Base-by-base conservation (phyloP, 2,888 invertebrate species). In the Malachius bipustulatus region DNA sequence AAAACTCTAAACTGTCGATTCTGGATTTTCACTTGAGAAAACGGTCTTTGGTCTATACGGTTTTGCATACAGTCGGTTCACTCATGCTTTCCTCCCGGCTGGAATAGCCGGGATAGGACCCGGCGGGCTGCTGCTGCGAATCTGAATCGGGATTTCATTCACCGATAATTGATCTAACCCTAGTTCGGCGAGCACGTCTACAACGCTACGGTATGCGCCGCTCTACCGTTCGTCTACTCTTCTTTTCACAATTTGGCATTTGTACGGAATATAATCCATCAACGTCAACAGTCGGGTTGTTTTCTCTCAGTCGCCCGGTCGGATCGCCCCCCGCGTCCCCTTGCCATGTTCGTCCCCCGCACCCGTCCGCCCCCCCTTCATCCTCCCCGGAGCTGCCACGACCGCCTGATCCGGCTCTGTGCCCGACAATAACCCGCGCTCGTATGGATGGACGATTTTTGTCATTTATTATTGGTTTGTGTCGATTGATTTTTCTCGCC, bases 161-260 rank as follows among this genome's bases (percentile, higher is more conserved):
- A 39, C 33, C 54, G 52, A 60, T 60, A 60, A 60, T 59, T 59
- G 60, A 60, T 59, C 58, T 50, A 55, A 48, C 54, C 52, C 50
- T 50, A 49, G 52, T 51, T 49, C 51, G 53, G 51, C 48, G 49
- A 19, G 24, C 50, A 49, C 50, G 53, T 54, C 52, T 55, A 55
- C 55, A 55, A 55, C 54, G 50, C 53, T 47, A 54, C 52, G 57
- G 57, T 56, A 56, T 57, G 54, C 54, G 51, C 48, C 50, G 33
- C 41, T 42, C 48, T 47, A 51, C 52, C 57, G 56, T 57, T 60
- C 57, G 54, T 59, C 60, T 59, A 59, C 62, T 59, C 57, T 59
- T 62, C 63, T 62, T 63, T 64, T 64, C 64, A 64, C 64, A 63
- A 64, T 64, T 64, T 64, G 64, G 63, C 63, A 63, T 65, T 65